These are phyloP conservation scores for Hololepta plana DNA, from an alignment of 2,888 invertebrate species.

Conservation along the genomic window DNA sequence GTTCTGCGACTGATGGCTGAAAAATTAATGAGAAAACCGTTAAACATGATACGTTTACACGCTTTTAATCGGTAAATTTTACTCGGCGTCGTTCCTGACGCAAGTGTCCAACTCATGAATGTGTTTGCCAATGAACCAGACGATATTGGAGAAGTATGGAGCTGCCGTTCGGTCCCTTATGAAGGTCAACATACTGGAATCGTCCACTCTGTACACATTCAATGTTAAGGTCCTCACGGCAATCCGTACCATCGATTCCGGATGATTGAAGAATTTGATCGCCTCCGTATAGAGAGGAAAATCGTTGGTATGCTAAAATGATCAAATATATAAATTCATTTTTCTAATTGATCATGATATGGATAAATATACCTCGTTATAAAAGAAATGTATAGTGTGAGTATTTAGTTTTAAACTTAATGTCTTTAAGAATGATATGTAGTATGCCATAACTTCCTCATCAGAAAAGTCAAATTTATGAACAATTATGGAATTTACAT, in stretches of 20 bases:
- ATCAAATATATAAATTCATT: constrained; percentile 2
- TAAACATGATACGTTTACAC: too few relatives aligned
- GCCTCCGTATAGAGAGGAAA: constrained; percentile 98
- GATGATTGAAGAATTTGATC: constrained; percentile 97
- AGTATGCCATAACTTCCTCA: constrained; percentile 99
- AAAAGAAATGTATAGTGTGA: constrained; percentile 99
- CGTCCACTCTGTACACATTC: constrained; percentile 91
- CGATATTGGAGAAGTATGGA: constrained; percentile 95
- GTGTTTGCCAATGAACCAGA: constrained; percentile 98
- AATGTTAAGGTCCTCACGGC: constrained; percentile 94
- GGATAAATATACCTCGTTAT: constrained; percentile 77
- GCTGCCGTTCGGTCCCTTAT: constrained; percentile 93
- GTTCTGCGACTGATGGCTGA: constrained; percentile 78
- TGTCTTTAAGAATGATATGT: constrained; percentile 97
- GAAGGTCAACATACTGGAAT: constrained; percentile 86
- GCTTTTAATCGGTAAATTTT: too few relatives aligned
- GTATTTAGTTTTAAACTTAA: constrained; percentile 92
- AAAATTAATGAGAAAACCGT: too few relatives aligned
- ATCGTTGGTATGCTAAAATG: constrained; percentile 80
- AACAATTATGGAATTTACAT: constrained; percentile 98
- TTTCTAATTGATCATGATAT: neutral
- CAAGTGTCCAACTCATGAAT: constrained; percentile 89
- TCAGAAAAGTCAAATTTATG: constrained; percentile 99
- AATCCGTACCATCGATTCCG: constrained; percentile 97
- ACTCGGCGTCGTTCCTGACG: constrained; percentile 91